These are phyloP conservation scores for Phrixothrix hirtus DNA, from an alignment of 2,888 invertebrate species.

Conservation along the genomic window DNA sequence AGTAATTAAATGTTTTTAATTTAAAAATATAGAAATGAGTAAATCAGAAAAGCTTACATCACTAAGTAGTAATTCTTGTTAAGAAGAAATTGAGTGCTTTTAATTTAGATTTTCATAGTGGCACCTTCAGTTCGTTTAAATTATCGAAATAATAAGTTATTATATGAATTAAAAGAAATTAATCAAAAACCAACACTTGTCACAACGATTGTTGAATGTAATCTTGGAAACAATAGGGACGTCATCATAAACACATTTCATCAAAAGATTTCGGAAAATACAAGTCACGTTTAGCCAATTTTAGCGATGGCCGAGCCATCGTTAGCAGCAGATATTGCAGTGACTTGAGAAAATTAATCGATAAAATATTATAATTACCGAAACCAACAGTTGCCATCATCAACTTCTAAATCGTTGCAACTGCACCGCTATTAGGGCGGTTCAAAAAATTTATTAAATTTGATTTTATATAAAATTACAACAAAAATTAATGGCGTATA, in stretches of 20 bases:
- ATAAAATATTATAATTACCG: slow-evolving; percentile 56
- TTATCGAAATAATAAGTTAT: too few species aligned
- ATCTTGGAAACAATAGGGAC: slow-evolving; percentile 53
- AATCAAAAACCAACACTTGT: slow-evolving; percentile 37
- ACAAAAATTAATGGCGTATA: too few species aligned
- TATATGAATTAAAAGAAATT: slow-evolving; percentile 32
- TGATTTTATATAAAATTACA: too few species aligned
- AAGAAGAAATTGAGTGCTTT: too few species aligned
- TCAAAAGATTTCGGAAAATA: slow-evolving; percentile 52
- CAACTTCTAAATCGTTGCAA: background rate
- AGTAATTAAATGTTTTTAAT: too few species aligned
- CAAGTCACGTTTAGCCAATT: slow-evolving; percentile 57
- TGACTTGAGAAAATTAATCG: slow-evolving; percentile 57
- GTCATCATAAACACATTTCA: slow-evolving; percentile 57
- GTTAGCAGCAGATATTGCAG: slow-evolving; percentile 56
- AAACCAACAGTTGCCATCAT: slow-evolving; percentile 44
- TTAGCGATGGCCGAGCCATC: slow-evolving; percentile 53
- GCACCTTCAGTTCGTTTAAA: too few species aligned
- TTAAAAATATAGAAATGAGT: too few species aligned
- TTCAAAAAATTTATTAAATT: too few species aligned
- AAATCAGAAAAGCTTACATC: too few species aligned
- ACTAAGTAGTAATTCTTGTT: too few species aligned
- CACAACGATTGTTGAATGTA: slow-evolving; percentile 33
- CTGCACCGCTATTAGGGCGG: too few species aligned
- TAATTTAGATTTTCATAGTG: too few species aligned